phyloP scores from a whole-genome alignment of 1,140 invertebrate species.

The Eupeodes corollae region DNA sequence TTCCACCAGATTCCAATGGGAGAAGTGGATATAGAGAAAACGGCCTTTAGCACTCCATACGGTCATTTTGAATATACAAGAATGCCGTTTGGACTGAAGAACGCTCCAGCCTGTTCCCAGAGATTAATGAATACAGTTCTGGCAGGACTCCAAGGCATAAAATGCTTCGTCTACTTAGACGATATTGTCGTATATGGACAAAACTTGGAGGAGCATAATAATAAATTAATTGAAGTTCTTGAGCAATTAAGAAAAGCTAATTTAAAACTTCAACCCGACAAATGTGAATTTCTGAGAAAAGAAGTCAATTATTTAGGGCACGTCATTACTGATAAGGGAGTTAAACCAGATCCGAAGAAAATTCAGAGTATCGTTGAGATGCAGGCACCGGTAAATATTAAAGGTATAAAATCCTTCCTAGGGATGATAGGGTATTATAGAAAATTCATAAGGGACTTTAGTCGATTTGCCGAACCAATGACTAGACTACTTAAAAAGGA shows the following conservation, averaged over 20 bases:
- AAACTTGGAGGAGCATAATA: conserved; percentile 25
- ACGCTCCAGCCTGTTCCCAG: conserved; percentile 22
- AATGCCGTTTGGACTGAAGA: conserved; percentile 16
- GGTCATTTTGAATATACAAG: conserved; percentile 13
- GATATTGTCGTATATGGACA: conserved; percentile 8
- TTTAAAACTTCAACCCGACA: too few relatives aligned
- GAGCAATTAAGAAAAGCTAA: conserved; percentile 12
- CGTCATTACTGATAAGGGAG: conserved; percentile 24
- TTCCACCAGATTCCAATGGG: conserved; percentile 40
- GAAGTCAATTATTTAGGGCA: conserved; percentile 26
- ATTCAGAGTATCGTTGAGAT: conserved; percentile 8
- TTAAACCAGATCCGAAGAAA: conserved; percentile 14
- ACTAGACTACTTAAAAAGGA: conserved; percentile 1
- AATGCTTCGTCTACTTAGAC: conserved; percentile 5
- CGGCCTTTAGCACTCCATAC: conserved; percentile 29
- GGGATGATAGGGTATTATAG: conserved; percentile 18
- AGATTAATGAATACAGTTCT: conserved; percentile 27
- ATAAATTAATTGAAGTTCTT: too few relatives aligned
- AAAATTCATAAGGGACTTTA: conserved; percentile 12
- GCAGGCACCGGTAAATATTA: conserved; percentile 10
- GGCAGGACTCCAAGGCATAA: conserved; percentile 3
- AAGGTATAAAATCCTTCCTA: conserved; percentile 12
- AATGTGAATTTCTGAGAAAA: conserved; percentile 13
- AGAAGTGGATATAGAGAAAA: conserved; percentile 28
- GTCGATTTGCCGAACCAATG: conserved; percentile 6